phyloP scores from a whole-genome alignment of 2,888 invertebrate species.

The Noctua fimbriata region DNA sequence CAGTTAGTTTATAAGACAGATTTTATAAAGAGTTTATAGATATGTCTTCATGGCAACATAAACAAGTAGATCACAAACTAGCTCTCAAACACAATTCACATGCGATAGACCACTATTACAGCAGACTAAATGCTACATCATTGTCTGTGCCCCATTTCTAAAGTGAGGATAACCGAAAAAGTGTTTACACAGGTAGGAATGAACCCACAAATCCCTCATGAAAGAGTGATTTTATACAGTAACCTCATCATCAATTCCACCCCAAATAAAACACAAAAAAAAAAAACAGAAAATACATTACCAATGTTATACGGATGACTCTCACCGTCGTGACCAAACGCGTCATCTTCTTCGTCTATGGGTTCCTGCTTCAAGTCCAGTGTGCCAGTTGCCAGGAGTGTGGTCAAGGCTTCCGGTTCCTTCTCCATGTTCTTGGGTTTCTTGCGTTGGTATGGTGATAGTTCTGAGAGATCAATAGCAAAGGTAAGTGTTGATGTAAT shows the following conservation, averaged over 20 bases:
- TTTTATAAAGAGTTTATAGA: not conserved
- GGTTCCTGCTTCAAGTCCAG: slow-evolving; percentile 81
- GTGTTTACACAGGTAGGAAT: not conserved
- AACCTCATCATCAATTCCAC: not conserved
- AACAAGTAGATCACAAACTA: not conserved
- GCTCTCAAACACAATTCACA: not conserved
- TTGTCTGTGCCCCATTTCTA: not conserved
- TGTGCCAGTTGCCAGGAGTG: slow-evolving; percentile 76
- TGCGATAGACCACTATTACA: not conserved
- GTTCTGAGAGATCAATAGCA: slow-evolving; percentile 69
- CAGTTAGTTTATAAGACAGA: not conserved
- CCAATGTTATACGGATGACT: slow-evolving; percentile 42
- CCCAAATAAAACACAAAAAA: slow-evolving; percentile 5
- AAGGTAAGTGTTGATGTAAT: not conserved
- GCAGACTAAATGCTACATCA: not conserved
- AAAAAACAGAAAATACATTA: slow-evolving; percentile 41
- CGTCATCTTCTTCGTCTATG: slow-evolving; percentile 68
- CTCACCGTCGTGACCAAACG: slow-evolving; percentile 65
- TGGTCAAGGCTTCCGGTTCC: slow-evolving; percentile 80
- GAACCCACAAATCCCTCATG: not conserved
- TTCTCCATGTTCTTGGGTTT: slow-evolving; percentile 76
- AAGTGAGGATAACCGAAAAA: not conserved
- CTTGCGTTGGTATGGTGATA: slow-evolving; percentile 86
- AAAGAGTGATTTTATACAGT: not conserved
- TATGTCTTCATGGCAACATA: no score